A percentile compares a stretch with the other conserved stretches of the same genome.
These are phyloP conservation scores for Sciaenops ocellatus DNA, from an alignment of 2,797 vertebrate species.

Conservation along the genomic window DNA sequence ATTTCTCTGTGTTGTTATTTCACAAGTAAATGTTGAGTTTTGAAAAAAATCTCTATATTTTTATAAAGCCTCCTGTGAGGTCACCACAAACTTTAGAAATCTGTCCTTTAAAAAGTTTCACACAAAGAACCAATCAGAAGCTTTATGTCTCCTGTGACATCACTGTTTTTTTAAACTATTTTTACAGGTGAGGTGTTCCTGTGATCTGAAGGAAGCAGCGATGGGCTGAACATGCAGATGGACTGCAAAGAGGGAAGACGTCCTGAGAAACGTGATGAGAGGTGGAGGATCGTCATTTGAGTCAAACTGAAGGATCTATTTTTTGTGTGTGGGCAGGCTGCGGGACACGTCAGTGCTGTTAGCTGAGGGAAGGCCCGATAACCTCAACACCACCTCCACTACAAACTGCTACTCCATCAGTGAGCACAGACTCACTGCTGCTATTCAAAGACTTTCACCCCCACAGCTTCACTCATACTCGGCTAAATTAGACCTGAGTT, in stretches of 20 bases:
- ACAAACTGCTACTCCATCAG: constrained; percentile 61
- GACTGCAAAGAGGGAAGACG: constrained; percentile 33
- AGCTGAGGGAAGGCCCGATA: constrained; percentile 58
- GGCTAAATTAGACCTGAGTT: constrained; percentile 33
- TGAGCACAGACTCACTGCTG: constrained; percentile 56
- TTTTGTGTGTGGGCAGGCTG: constrained; percentile 62
- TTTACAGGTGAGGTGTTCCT: constrained; percentile 39
- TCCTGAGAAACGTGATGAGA: constrained; percentile 57
- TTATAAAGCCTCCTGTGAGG: too few relatives aligned
- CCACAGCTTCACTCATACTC: constrained; percentile 51
- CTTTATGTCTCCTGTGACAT: background rate
- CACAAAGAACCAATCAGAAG: background rate
- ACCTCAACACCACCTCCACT: constrained; percentile 73
- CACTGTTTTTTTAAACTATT: constrained; percentile 26
- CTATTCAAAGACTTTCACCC: constrained; percentile 60
- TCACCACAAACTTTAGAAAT: background rate
- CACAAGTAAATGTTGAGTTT: background rate
- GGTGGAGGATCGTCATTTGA: constrained; percentile 55
- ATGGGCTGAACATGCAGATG: constrained; percentile 31
- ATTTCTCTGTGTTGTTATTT: background rate
- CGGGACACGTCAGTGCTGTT: constrained; percentile 66
- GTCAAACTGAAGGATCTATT: constrained; percentile 65
- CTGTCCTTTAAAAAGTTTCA: background rate
- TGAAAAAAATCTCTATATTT: too few relatives aligned
- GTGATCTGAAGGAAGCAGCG: constrained; percentile 23